Evolutionary conservation across 2,113 vertebrate genomes (phyloP), one percentile per base, ranked within the genome.

Genomic region (Oryzias melastigma): DNA sequence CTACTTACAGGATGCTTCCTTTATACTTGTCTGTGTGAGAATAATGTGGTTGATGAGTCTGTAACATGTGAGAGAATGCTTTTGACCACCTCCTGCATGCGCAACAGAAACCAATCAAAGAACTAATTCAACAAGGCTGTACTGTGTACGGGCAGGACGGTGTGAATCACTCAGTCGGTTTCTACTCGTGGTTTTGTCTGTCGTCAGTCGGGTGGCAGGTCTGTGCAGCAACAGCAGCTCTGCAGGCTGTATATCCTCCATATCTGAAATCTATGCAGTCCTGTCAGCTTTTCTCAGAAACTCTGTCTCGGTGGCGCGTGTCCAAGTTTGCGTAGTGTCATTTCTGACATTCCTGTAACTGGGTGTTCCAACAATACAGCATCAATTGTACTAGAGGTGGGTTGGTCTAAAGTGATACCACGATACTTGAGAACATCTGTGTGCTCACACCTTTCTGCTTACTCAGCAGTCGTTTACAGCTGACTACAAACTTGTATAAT

Each of bases 61-160:
- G 35, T 12, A 10, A 3, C 35, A 35, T 35, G 25, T 27, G 35
- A 35, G 10, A 35, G 8, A 7, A 29, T 29, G 27, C 27, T 7
- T 29, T 29, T 29, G 6, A 35, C 35, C 35, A 35, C 35, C 35
- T 29, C 27, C 6, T 29, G 27, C 6, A 12, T 8, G 12, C 10
- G 35, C 35, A 35, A 35, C 35, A 10, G 52, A 58, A 58, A 79
- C 71, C 69, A 81, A 88, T 12, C 8, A 87, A 72, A 41, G 16
- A 73, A 73, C 67, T 71, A 83, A 82, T 81, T 84, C 66, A 50
- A 75, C 46, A 27, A 82, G 74, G 78, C 51, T 12, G 25, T 45
- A 43, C 48, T 56, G 60, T 15, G 50, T 27, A 16, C 18, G 20
- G 72, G 47, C 8, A 12, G 45, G 59, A 18, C 49, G 35, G 19